These are phyloP conservation scores for Cardiocondyla obscurior DNA, from an alignment of 1,140 invertebrate species.

Conservation along the genomic window DNA sequence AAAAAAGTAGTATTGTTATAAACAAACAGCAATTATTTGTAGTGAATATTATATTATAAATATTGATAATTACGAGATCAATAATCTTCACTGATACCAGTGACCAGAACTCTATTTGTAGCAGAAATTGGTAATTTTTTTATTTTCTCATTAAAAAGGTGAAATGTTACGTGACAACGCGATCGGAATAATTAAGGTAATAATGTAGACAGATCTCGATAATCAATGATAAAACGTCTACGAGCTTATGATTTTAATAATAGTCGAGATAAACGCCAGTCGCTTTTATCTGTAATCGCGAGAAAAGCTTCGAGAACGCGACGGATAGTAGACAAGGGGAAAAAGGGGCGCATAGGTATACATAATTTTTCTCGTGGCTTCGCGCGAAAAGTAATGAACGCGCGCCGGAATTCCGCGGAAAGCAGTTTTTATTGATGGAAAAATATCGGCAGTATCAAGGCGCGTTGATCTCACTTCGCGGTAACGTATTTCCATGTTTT, in stretches of 20 bases:
- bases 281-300: not conserved
- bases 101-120: not conserved
- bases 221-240: not conserved
- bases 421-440: slow-evolving; percentile 35
- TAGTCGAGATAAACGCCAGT: not conserved
- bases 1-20: not conserved
- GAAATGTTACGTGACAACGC: not conserved
- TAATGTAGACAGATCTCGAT: not conserved
- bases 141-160: not conserved
- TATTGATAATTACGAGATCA: not conserved
- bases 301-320: not conserved
- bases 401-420: not conserved
- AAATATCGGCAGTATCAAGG: slow-evolving; percentile 22
- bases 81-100: not conserved
- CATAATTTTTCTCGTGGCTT: slow-evolving; percentile 7
- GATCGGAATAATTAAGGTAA: not conserved
- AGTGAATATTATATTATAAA: not conserved
- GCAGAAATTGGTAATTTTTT: not conserved
- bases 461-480: slow-evolving; percentile 30
- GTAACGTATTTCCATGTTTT: slow-evolving; percentile 37
- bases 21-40: not conserved
- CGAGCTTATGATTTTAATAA: not conserved
- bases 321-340: not conserved
- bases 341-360: not conserved
- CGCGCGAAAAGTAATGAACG: not conserved